Conservation (phyloP, 2,113 vertebrate genomes). For the Alectura lathami region DNA sequence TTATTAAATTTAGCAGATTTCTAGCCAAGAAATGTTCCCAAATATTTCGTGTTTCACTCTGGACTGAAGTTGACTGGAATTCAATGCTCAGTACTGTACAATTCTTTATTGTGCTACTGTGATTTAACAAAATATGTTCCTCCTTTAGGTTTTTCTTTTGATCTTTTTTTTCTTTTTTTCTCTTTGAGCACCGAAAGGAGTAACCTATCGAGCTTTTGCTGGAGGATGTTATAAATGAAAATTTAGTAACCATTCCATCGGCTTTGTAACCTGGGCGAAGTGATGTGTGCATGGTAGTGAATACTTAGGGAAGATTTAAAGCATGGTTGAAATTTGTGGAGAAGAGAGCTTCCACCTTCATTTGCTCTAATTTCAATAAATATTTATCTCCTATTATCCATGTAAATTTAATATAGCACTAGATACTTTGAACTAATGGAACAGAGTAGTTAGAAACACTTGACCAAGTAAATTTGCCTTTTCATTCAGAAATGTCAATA, state of each 20-base stretch:
- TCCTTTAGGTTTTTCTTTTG: constrained; percentile 64
- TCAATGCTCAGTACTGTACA: neutral
- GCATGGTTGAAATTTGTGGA: neutral
- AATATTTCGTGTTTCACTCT: neutral
- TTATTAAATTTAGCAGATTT: neutral
- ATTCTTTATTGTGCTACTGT: neutral
- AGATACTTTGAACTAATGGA: neutral
- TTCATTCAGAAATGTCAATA: neutral
- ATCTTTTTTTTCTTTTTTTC: constrained; percentile 47
- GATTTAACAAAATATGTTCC: constrained; percentile 18
- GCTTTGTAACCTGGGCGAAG: constrained; percentile 92
- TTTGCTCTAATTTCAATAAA: neutral
- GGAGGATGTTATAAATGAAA: constrained; percentile 99
- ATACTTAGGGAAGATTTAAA: neutral
- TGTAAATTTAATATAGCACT: neutral
- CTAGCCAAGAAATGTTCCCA: neutral
- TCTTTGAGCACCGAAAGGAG: constrained; percentile 96
- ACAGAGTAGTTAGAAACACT: neutral
- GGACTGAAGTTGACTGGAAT: neutral
- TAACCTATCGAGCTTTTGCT: constrained; percentile 99
- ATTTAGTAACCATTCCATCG: constrained; percentile 95
- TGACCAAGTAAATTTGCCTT: neutral
- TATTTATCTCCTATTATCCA: neutral
- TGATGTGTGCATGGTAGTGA: constrained; percentile 87
- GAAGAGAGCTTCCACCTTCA: neutral